Evolutionary conservation across 2,113 vertebrate species (phyloP).

Genomic region (Nestor notabilis): DNA sequence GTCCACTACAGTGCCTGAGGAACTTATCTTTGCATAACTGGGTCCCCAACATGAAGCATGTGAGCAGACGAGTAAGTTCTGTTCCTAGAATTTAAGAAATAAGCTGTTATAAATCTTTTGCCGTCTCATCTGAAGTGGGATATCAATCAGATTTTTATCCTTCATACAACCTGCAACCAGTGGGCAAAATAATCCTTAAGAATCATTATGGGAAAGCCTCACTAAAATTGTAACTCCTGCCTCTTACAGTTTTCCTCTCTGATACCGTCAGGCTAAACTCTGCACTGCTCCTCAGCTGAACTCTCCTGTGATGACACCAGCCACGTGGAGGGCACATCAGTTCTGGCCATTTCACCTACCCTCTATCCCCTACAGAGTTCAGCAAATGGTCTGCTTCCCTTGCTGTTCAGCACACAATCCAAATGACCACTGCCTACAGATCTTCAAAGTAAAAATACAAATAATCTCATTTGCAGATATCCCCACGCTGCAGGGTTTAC

Average conservation of each 20-base stretch:
- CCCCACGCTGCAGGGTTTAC: background rate
- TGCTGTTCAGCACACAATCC: background rate
- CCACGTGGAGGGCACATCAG: fast-evolving
- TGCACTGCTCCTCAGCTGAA: background rate
- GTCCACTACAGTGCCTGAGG: background rate
- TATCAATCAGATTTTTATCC: background rate
- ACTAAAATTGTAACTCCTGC: background rate
- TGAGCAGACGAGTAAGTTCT: background rate
- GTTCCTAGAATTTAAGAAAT: background rate
- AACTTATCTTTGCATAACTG: background rate
- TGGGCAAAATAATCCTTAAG: background rate
- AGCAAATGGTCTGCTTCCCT: background rate
- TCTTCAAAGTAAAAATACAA: background rate
- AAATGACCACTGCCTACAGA: background rate
- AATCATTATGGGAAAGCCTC: background rate
- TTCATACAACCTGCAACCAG: background rate
- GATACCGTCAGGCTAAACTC: background rate
- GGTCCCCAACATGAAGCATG: background rate
- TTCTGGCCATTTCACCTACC: background rate
- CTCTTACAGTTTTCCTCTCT: background rate
- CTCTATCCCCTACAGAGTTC: background rate
- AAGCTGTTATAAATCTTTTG: background rate
- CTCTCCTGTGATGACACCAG: background rate
- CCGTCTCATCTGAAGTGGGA: background rate
- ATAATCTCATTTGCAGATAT: background rate